A percentile compares a stretch with the other conserved stretches of the same genome.
Evolutionary conservation across 2,113 vertebrate genomes (phyloP).

Genomic region (Cheirogaleus medius): DNA sequence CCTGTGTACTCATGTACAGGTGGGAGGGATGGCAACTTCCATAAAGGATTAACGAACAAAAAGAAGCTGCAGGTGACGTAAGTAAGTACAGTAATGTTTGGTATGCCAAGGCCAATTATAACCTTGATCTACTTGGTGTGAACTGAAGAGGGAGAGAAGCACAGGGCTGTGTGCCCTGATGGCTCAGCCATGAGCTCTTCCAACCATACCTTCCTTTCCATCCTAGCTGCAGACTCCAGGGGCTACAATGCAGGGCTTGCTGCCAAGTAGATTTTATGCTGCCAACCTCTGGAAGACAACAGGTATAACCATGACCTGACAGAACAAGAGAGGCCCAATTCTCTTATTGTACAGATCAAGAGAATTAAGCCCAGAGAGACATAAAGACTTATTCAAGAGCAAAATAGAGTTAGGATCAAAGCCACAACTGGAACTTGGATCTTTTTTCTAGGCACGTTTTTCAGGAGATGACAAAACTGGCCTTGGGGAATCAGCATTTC

Average conservation of each 20-base stretch:
- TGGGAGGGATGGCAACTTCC: conserved; percentile 51
- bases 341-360: background rate
- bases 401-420: background rate
- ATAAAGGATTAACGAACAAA: conserved; percentile 24
- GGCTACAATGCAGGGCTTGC: background rate
- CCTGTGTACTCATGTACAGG: background rate
- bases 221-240: background rate
- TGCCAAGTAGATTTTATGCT: conserved; percentile 5
- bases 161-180: background rate
- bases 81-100: background rate
- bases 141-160: background rate
- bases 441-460: background rate
- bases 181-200: background rate
- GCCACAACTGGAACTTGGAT: background rate
- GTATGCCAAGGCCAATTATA: conserved; percentile 27
- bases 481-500: background rate
- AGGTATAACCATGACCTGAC: background rate
- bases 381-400: background rate
- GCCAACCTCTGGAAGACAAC: background rate
- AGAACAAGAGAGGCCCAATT: background rate
- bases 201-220: background rate
- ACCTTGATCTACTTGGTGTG: background rate
- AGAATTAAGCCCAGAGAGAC: background rate
- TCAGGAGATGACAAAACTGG: background rate
- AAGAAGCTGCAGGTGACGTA: conserved; percentile 28